These are phyloP conservation scores for Strigamia transsilvanica DNA, from an alignment of 2,888 invertebrate species.

Conservation along the genomic window DNA sequence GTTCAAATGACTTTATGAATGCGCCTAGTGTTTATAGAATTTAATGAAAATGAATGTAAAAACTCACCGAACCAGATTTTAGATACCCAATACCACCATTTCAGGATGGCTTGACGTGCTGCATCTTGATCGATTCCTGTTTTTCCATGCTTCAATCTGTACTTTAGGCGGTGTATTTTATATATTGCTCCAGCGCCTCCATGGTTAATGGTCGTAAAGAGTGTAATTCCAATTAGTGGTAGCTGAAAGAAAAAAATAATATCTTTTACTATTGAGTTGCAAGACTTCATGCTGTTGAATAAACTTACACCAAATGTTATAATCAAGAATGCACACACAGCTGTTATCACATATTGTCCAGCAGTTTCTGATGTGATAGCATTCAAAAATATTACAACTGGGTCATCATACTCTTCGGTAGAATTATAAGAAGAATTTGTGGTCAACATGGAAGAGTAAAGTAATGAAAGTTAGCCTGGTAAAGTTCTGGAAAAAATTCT, in stretches of 20 bases:
- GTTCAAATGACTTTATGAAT: too few species aligned
- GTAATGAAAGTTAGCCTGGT: too few species aligned
- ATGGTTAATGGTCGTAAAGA: not conserved
- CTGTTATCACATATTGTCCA: not conserved
- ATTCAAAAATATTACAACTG: not conserved
- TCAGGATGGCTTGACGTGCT: not conserved
- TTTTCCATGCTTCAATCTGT: not conserved
- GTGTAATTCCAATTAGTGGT: too few species aligned
- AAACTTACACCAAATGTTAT: not conserved
- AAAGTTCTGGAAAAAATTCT: too few species aligned
- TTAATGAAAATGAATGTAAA: not conserved
- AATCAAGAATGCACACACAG: not conserved
- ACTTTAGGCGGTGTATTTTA: too few species aligned
- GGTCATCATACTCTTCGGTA: not conserved
- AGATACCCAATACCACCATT: not conserved
- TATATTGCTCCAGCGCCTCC: not conserved
- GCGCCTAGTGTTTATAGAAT: too few species aligned
- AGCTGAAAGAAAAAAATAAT: too few species aligned
- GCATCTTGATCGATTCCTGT: not conserved
- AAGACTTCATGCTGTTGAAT: too few species aligned
- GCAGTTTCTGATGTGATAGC: not conserved
- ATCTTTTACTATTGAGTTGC: too few species aligned
- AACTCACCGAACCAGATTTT: not conserved
- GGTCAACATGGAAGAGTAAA: too few species aligned
- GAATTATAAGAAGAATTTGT: not conserved